phyloP scores from a whole-genome alignment of 2,797 vertebrate genomes.

The Parauchenoglanis punctatus region DNA sequence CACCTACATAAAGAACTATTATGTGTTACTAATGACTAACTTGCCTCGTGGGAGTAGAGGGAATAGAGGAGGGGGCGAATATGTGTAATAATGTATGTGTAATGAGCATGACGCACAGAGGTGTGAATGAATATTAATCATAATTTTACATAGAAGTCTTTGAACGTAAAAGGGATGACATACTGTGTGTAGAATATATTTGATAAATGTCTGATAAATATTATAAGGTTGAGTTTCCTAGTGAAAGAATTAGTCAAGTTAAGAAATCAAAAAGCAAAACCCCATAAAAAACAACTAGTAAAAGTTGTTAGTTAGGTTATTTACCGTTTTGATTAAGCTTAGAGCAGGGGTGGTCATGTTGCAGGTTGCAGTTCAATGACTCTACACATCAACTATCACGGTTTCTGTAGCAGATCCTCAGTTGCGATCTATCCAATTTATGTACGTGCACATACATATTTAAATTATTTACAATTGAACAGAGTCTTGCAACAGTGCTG shows the following conservation, averaged over 20 bases:
- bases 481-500: neutral
- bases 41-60: conserved; percentile 45
- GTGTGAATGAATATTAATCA: conserved; percentile 41
- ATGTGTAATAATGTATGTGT: conserved; percentile 27
- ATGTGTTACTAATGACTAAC: conserved; percentile 60
- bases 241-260: neutral
- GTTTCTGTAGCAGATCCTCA: neutral
- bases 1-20: conserved; percentile 59
- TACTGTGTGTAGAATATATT: neutral
- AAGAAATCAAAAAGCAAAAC: neutral
- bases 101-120: conserved; percentile 26
- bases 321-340: neutral
- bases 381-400: neutral
- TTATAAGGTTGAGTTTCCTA: neutral
- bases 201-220: conserved; percentile 2
- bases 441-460: neutral
- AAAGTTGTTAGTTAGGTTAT: neutral
- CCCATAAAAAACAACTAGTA: neutral
- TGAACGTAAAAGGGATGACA: neutral
- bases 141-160: conserved; percentile 7
- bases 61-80: conserved; percentile 25
- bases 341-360: neutral
- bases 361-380: neutral
- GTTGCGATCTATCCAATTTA: neutral
- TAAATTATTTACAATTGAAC: neutral